Percentiles rank a stretch among this genome's conserved stretches.
phyloP scores from a whole-genome alignment of 2,888 invertebrate species.

The Drosophila neotestacea region DNA sequence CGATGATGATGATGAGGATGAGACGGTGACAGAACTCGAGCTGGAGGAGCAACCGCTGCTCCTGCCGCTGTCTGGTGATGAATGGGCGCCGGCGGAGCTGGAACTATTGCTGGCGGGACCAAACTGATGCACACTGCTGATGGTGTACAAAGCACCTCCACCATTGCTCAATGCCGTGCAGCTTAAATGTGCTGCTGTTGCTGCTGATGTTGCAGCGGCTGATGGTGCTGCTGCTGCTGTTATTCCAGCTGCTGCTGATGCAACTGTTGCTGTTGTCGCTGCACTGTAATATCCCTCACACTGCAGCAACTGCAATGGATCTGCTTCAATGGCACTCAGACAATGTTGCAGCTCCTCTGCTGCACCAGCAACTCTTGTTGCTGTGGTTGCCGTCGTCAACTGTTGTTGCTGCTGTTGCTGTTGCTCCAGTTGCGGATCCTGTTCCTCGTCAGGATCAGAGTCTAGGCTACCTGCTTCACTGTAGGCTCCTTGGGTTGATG shows the following conservation, averaged over 20 bases:
- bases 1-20: conserved; percentile 70
- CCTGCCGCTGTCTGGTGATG: conserved; percentile 71
- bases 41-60: conserved; percentile 75
- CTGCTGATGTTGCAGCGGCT: conserved; percentile 36
- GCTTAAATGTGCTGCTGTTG: conserved; percentile 61
- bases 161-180: conserved; percentile 82
- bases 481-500: conserved; percentile 89
- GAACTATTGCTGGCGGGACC: conserved; percentile 78
- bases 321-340: conserved; percentile 75
- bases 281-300: conserved; percentile 65
- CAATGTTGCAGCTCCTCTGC: conserved; percentile 61
- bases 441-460: conserved; percentile 79
- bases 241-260: conserved; percentile 40
- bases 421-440: conserved; percentile 25
- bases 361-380: conserved; percentile 25
- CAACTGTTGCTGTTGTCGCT: conserved; percentile 32
- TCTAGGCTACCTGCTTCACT: conserved; percentile 89
- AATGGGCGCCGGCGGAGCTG: conserved; percentile 70
- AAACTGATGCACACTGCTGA: conserved; percentile 83
- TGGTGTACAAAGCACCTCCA: conserved; percentile 84
- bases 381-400: conserved; percentile 27
- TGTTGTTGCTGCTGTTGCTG: conserved; percentile 28
- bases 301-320: conserved; percentile 73
- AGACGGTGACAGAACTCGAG: conserved; percentile 66
- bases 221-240: conserved; percentile 34